These are phyloP conservation scores for Chaetorhynchus papuensis DNA, from an alignment of 2,113 vertebrate genomes.

Conservation along the genomic window DNA sequence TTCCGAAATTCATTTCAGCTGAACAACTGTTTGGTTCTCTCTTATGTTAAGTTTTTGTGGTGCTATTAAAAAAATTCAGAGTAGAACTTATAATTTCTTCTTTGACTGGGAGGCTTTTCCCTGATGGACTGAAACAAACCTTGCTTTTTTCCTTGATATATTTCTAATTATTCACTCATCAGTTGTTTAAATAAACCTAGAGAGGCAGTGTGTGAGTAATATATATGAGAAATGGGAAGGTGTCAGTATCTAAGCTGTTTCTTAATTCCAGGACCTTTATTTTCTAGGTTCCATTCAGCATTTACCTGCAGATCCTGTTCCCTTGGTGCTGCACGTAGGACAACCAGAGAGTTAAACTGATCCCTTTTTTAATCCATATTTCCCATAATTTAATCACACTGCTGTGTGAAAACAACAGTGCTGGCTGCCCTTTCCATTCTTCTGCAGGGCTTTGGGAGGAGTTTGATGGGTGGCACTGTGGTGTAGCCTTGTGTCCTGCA, in stretches of 20 bases:
- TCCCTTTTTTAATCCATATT: too few species aligned
- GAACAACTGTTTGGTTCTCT: background rate
- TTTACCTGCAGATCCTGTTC: background rate
- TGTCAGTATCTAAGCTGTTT: background rate
- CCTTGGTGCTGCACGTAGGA: background rate
- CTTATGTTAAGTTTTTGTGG: background rate
- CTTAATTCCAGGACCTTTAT: background rate
- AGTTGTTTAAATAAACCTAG: background rate
- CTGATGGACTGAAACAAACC: background rate
- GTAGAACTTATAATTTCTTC: background rate
- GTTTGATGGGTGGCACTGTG: background rate
- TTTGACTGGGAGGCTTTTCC: background rate
- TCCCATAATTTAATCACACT: background rate
- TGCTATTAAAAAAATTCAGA: background rate
- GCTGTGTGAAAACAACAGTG: background rate
- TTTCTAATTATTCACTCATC: background rate
- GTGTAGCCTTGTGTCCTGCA: background rate
- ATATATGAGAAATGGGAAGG: background rate
- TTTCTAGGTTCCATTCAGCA: background rate
- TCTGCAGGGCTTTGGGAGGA: background rate
- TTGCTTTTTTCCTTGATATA: background rate
- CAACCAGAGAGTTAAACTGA: background rate
- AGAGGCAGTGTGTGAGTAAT: background rate
- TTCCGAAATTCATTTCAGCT: background rate
- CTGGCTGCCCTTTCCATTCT: background rate